Evolutionary conservation across 1,140 invertebrate species (phyloP), one percentile per base, ranked within the genome.

Genomic region (Drosophila sp.): DNA sequence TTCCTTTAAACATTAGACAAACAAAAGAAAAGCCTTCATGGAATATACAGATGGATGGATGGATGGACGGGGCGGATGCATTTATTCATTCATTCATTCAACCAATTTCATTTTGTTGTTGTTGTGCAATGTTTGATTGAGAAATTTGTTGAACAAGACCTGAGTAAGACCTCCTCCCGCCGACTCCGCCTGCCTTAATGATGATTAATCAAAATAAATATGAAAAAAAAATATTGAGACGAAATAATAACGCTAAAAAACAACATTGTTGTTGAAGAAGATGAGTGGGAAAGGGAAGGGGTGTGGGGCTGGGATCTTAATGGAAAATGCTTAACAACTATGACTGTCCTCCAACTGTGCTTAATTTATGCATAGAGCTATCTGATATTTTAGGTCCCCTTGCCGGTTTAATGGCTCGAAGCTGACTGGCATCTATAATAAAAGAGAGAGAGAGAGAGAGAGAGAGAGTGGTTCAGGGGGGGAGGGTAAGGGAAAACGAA

Each of bases 201-300:
- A 85, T 85, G 81, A 85, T 85, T 86, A 86, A 86, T 86, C 82
- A 78, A 86, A 86, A 62, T 64, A 72, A 76, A 70, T 69, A 50
- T 17, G 17, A 17, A 17, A 17, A 17, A 17, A 17, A 17, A 78
- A 69, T 67, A 35, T 10, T 1, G 41, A 27, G 29, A 35, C 29
- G 58, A 33, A 58, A 72, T 50, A 78, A 78, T 61, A 65, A 71
- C 58, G 65, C 67, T 67, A 68, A 72, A 58, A 67, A 79, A 68
- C 67, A 79, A 85, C 44, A 75, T 86, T 77, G 80, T 77, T 69
- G 74, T 41, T 55, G 64, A 66, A 50, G 40, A 62, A 64, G 32
- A 17, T 17, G 17, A 17, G 33, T 56, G 70, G 60, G 66, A 70
- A 27, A 30, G 38, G 60, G 30, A 54, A 72, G 10, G 17, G 30